Evolutionary conservation across 2,797 vertebrate genomes (phyloP), one percentile per base, ranked within the genome.

Genomic region (Spatula clypeata): DNA sequence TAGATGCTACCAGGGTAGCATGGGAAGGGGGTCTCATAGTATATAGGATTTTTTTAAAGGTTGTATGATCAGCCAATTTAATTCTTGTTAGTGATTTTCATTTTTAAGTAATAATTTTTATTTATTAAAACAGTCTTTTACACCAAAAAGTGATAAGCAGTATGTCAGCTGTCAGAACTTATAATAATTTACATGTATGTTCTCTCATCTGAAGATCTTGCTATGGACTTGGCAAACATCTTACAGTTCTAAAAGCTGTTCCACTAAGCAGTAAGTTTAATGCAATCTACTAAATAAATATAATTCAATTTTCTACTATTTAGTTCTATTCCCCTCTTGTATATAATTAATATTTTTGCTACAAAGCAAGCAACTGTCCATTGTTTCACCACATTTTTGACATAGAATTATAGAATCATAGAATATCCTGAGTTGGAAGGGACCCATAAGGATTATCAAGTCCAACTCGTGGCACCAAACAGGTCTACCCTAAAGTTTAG

Each of bases 91-190:
- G 5, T 53, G 44, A 82, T 62, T 91, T 74, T 6, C 3, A 47
- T 34, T 75, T 86, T 57, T 29, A 77, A 74, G 1, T 55, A 40
- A 47, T 54, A 45, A 1, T 54, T 69, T 83, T 45, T 60, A 11
- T 80, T 90, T 86, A 31, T 93, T 85, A 31, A 79, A 88, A 55
- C 17, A 84, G 5, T 19, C 10, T 54, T 80, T 80, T 62, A 69
- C 67, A 15, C 3, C 6, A 31, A 6, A 29, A 75, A 1, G 15
- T 83, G 7, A 6, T 34, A 80, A 72, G 10, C 13, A 69, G 79
- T 53, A 72, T 74, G 69, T 91, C 89, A 87, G 67, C 61, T 94
- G 81, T 86, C 93, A 95, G 64, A 93, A 86, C 21, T 4, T 82
- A 32, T 77, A 85, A 67, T 61, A 86, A 40, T 93, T 87, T 91